A percentile compares a stretch with the other conserved stretches of the same genome.
These are phyloP conservation scores for Nebria ingens DNA, from an alignment of 1,140 invertebrate genomes.

Conservation along the genomic window DNA sequence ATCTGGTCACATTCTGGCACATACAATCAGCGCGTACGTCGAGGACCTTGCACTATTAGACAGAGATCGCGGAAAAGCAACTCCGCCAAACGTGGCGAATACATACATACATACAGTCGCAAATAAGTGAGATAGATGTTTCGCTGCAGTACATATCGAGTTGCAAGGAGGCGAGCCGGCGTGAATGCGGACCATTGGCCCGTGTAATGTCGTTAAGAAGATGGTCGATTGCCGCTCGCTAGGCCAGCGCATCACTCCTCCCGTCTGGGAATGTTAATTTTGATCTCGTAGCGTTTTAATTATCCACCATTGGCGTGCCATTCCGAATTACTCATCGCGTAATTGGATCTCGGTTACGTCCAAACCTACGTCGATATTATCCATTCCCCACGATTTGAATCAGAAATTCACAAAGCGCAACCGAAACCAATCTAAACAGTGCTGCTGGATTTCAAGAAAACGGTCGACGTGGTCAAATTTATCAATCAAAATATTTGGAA, in stretches of 20 bases:
- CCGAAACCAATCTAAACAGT: no score
- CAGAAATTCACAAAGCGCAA: no score
- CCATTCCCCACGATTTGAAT: no score
- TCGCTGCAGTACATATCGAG: no score
- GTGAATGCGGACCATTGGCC: background rate
- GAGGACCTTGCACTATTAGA: background rate
- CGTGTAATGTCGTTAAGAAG: background rate
- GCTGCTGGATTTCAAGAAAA: no score
- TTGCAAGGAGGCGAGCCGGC: background rate
- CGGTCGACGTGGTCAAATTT: no score
- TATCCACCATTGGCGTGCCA: background rate
- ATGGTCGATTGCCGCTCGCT: background rate
- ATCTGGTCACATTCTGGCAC: background rate
- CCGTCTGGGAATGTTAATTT: background rate
- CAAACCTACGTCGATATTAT: background rate
- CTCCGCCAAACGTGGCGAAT: no score
- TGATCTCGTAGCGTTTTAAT: background rate
- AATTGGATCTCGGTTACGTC: background rate
- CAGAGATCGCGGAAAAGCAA: background rate
- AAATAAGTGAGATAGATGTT: background rate
- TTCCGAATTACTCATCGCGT: background rate
- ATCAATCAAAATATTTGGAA: no score
- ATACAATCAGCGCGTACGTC: background rate
- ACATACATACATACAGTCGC: background rate
- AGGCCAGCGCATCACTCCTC: no score